Base-by-base conservation (phyloP, 2,888 invertebrate species). In the Chymomyza procnemis region DNA sequence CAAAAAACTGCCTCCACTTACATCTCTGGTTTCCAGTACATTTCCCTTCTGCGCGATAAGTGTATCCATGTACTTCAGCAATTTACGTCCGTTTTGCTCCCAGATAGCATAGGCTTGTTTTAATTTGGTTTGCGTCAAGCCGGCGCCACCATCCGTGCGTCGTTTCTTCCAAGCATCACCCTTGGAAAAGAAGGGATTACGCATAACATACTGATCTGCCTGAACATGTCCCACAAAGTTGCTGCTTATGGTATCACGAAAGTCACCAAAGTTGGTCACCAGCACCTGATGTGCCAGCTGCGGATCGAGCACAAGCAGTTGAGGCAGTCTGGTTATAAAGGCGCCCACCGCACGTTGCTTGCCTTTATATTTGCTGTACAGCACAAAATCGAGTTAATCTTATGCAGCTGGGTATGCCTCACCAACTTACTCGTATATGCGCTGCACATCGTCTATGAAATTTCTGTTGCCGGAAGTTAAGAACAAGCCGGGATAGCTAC, bases 121-220 rank as follows among this genome's bases (percentile, higher is more conserved):
- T 78, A 92, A 90, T 73, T 91, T 92, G 48, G 90, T 92, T 9
- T 89, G 86, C 0, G 92, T 92, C 19, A 93, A 91, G 4, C 91
- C 91, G 0, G 92, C 91, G 1, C 92, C 91, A n/a, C 91, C 75
- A 61, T 92, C 91, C 0, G 87, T 74, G 41, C 93, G 89, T 5
- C 90, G 82, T 1, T 87, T 86, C 71, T 92, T 92, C 93, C 93
- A 92, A 3, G 58, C 68, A 0, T 87, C 87, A 0, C 80, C 88
- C 1, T 59, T 18, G 4, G 69, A 68, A 19, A 88, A 80, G 65
- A 87, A 87, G 0, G 87, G 87, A 67, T 77, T 84, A 2, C 74
- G 59, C 2, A 52, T 54, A 8, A 66, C 79, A 59, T 76, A 78
- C 56, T 71, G 79, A 16, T 87, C 85, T 3, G 70, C 73, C n/a